Base-by-base conservation (phyloP, 2,888 invertebrate species). In the Hesperia comma region DNA sequence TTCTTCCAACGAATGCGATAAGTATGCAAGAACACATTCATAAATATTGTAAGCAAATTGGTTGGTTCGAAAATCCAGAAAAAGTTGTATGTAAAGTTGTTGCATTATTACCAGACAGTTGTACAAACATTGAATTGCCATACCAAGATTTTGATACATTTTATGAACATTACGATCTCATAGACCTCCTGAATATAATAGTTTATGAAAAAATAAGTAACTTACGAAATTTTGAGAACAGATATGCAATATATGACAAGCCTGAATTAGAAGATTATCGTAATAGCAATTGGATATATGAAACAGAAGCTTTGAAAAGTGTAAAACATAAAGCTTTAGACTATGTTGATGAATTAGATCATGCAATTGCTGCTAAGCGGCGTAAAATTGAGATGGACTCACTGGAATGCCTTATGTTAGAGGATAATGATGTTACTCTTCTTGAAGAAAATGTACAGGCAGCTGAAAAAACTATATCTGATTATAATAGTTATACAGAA, bases 211-310 rank as follows among this genome's bases (percentile, higher is more conserved):
- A 94, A 78, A 88, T 95, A 61, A 88, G 85, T 64, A 84, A 85
- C 58, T 77, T 92, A 15, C 84, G 90, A 37, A 84, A 88, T 67
- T 87, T 94, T 72, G 84, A 90, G 69, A 85, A 88, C 67, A 78
- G 85, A 70, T 90, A 86, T 73, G 94, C 94, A 0, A 90, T 95
- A 58, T 95, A 95, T 77, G 90, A 94, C 68, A 92, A 85, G 74
- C 82, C 92, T 62, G 86, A 87, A 57, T 79, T 95, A 64, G 87
- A 92, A 69, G 85, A 93, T 58, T 95, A 93, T 77, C 83, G 90
- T 26, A 90, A 85, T 68, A 83, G 88, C 17, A 88, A 94, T 46
- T 95, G 95, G 95, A 93, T 95, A 85, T 95, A 94, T 78, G 82
- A 87, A 70, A 74, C 79, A 37, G 81, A 83, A 54, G 72, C 82